Base-by-base conservation (phyloP, 2,888 invertebrate genomes). In the Ditula angustiorana region DNA sequence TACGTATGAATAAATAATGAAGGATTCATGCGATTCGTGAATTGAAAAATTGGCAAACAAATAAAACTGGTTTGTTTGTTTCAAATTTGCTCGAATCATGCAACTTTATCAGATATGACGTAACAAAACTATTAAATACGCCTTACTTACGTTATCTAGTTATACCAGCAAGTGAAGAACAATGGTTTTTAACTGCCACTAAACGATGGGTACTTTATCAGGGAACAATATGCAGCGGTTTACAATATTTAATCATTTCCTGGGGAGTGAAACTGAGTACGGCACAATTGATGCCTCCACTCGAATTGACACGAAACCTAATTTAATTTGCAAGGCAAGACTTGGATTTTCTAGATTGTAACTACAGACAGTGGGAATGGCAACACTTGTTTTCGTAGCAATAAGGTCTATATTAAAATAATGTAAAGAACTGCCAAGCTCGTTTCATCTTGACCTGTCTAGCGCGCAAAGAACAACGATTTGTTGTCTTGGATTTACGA, bases 401-500 rank as follows among this genome's bases (percentile, higher is more conserved):
- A 53, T 30, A 52, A 52, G 46, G 58, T 19, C 24, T 10, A 26
- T 46, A 23, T 46, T 35, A 8, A 19, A 37, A 23, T 13, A 56
- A 5, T 19, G 0, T 28, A 10, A n/a, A 24, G 10, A 21, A 23
- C 11, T 21, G 1, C 37, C 13, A 24, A 52, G 8, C 49, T 33
- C 13, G 24, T 16, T 35, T 10, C 24, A 41, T 62, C 60, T 47
- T 46, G 69, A 73, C 66, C 68, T 72, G 71, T 77, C 76, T 63
- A 66, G 69, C 61, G 67, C 69, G 76, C 78, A 77, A 78, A 78
- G 73, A 72, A 71, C 74, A 67, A 71, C 78, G 76, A 82, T 82
- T 81, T 81, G 81, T 75, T 74, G 73, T 56, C 72, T 53, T 70
- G 75, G 77, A 77, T 79, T 74, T 77, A 69, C 76, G 70, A 72